Conservation (phyloP, 2,113 vertebrate species). For the Helogale parvula region DNA sequence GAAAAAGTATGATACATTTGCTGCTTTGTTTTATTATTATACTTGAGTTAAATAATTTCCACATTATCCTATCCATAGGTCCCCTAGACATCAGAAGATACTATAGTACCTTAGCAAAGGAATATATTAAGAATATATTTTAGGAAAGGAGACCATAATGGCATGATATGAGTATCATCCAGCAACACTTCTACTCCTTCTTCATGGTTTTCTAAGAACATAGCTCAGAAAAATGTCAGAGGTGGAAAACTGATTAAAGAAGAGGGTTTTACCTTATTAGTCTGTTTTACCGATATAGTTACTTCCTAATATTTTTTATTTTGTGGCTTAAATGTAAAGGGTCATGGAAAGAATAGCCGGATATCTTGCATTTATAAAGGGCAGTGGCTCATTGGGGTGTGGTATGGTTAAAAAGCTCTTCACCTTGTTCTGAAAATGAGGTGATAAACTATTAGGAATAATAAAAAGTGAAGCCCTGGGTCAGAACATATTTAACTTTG, state of each 20-base stretch:
- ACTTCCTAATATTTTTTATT: conserved; percentile 31
- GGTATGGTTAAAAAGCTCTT: conserved; percentile 33
- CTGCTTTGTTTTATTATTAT: neutral
- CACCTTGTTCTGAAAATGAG: neutral
- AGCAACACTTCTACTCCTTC: conserved; percentile 30
- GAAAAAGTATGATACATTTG: neutral
- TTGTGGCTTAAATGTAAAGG: conserved; percentile 46
- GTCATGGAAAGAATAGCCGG: neutral
- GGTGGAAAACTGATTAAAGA: neutral
- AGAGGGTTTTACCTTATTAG: neutral
- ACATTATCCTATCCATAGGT: neutral
- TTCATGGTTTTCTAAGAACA: conserved; percentile 24
- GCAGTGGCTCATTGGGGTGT: neutral
- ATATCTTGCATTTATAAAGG: neutral
- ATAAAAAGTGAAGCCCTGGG: neutral
- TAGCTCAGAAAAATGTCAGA: neutral
- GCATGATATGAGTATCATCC: neutral
- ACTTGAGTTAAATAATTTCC: neutral
- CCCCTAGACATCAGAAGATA: neutral
- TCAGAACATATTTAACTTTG: conserved; percentile 25
- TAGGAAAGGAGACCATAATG: neutral
- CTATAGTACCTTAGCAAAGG: neutral
- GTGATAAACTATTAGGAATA: neutral
- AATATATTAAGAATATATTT: conserved; percentile 13
- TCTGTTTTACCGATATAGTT: neutral